Conservation (phyloP, 2,888 invertebrate species). For the Lamellibrachia satsuma region DNA sequence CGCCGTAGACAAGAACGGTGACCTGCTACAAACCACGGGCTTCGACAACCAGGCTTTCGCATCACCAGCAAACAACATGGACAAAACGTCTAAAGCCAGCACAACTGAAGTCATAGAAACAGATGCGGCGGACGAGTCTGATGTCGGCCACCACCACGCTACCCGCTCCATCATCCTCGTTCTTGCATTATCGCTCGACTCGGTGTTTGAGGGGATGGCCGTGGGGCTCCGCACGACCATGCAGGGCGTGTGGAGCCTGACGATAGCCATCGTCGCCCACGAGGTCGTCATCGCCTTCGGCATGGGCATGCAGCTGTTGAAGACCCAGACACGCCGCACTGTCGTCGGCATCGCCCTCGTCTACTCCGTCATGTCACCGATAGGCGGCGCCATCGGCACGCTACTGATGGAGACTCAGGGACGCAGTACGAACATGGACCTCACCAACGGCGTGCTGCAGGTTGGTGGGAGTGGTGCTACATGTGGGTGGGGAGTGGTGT, state of each 20-base stretch:
- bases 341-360: constrained; percentile 28
- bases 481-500: no score
- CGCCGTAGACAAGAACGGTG: not conserved
- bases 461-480: no score
- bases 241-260: constrained; percentile 34
- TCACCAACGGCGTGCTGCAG: constrained; percentile 32
- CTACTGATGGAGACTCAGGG: constrained; percentile 28
- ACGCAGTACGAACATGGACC: constrained; percentile 9
- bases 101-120: not conserved
- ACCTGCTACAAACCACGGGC: not conserved
- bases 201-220: constrained; percentile 36
- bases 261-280: constrained; percentile 36
- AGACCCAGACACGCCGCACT: constrained; percentile 17
- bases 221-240: constrained; percentile 32
- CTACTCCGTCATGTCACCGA: constrained; percentile 33
- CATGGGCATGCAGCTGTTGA: constrained; percentile 34
- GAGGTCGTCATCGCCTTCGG: constrained; percentile 37
- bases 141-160: not conserved
- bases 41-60: not conserved
- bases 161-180: constrained; percentile 33
- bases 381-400: constrained; percentile 34
- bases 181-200: constrained; percentile 37
- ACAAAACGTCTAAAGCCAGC: not conserved
- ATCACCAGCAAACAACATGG: not conserved
- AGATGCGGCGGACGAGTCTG: not conserved